Evolutionary conservation across 2,113 vertebrate species (phyloP).

Genomic region (Brevimyrus niger): DNA sequence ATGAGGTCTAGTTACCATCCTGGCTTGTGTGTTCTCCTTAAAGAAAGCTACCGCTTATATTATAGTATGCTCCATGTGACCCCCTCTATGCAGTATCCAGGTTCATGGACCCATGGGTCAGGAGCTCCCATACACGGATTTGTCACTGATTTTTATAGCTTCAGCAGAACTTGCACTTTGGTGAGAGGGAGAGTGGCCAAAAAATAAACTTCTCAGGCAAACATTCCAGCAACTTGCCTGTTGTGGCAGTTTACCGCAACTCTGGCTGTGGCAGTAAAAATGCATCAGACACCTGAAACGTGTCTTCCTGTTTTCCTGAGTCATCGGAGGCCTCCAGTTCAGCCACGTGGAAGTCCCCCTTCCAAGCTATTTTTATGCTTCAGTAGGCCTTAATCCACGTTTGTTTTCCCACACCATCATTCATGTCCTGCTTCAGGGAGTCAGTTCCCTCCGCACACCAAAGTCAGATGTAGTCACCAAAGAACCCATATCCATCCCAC

Average conservation of each 20-base stretch:
- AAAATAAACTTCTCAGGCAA: background rate
- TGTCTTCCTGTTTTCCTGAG: background rate
- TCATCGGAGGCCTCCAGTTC: background rate
- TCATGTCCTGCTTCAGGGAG: background rate
- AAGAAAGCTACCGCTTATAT: background rate
- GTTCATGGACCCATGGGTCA: background rate
- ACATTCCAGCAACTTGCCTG: background rate
- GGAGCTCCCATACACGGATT: background rate
- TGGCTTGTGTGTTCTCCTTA: background rate
- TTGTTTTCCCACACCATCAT: background rate
- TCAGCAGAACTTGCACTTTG: background rate
- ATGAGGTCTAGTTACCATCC: background rate
- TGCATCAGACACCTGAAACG: background rate
- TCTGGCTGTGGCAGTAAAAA: background rate
- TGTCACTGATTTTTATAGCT: background rate
- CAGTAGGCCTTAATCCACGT: background rate
- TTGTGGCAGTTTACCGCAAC: background rate
- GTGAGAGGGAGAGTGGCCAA: background rate
- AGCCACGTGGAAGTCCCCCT: background rate
- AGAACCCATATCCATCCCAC: background rate
- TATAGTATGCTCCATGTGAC: background rate
- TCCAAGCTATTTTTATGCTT: background rate
- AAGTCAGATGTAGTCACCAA: background rate
- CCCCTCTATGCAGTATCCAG: background rate
- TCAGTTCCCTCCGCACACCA: background rate